Base-by-base conservation (phyloP, 2,113 vertebrate species). In the Oceanites oceanicus region DNA sequence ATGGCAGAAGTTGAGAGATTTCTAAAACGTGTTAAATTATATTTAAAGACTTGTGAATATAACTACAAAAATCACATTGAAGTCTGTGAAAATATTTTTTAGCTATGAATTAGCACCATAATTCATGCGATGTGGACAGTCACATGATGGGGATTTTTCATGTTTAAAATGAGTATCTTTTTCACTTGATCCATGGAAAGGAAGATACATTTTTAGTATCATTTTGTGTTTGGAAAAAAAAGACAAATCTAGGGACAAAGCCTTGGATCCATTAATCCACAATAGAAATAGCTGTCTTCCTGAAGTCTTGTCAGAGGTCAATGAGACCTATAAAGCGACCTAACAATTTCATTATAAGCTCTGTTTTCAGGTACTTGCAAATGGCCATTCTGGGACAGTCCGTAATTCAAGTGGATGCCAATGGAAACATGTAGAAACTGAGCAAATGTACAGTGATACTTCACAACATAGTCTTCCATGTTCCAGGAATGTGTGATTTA, bases 41-140 rank as follows among this genome's bases (percentile, higher is more conserved):
- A 86, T 96, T 94, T 97, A 92, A 96, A 94, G 83, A 94, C 92
- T 91, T 92, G 83, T 75, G 86, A 80, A 86, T 92, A 38, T 68
- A 92, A 74, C 63, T 92, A 81, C 4, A 10, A 86, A 96, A 96
- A 86, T 93, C 59, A 84, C 47, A 53, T 71, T 72, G 50, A 92
- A 91, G 52, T 78, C 61, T 92, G 83, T 87, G 86, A 89, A 95
- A 97, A 84, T 84, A 90, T 61, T 78, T 84, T 94, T 86, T 78
- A 80, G 67, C 72, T 88, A 62, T 86, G 72, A 93, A 93, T 92
- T 95, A 92, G 45, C 68, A 81, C 34, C 44, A 45, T 67, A 49
- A 65, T 89, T 92, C 93, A 79, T 2, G 6, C 90, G 91, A 93
- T 92, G 30, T 66, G 63, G 55, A 42, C 27, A 76, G 26, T 95